Evolutionary conservation across 2,797 vertebrate genomes (phyloP), one percentile per base, ranked within the genome.

Genomic region (Peromyscus melanophrys): DNA sequence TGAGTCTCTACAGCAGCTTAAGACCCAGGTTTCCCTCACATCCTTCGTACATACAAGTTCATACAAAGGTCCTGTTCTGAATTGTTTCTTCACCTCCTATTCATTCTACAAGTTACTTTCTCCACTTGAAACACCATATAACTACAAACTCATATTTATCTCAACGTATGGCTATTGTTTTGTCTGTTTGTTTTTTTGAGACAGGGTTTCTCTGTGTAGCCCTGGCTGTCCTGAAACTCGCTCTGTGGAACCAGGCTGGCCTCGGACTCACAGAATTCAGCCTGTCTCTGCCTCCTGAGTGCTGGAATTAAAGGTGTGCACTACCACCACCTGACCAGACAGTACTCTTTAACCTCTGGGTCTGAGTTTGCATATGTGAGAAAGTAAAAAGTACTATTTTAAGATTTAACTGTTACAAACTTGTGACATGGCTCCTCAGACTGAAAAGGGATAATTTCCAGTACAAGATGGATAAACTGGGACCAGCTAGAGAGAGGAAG

Each of bases 401-500:
- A 94, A 93, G 14, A 80, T 17, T 81, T 12, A 86, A 77, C 37
- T 37, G 17, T 65, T 90, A 96, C 67, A 52, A 96, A 92, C 46
- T 83, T 92, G 67, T 75, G 90, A 84, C 63, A 88, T 46, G 23
- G 76, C 21, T 69, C 16, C 75, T 96, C 29, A 81, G 12, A 69
- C 46, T 61, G 17, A 80, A 92, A 84, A 57, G 40, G 43, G 40
- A 21, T 90, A 80, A 84, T 14, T 83, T 88, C 57, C 49, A 81
- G 49, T 59, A 71, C 52, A 80, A 49, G 86, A 90, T 67, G 29
- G 86, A 80, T 88, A 94, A 91, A 91, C 80, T 31, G 85, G 96
- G 85, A 37, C 46, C 14, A 83, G 40, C 31, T 67, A 52, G 55
- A 80, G 67, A 73, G 52, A 73, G 85, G 55, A 83, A 89, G 65